phyloP scores from a whole-genome alignment of 2,113 vertebrate genomes.

The Brachirus orientalis region DNA sequence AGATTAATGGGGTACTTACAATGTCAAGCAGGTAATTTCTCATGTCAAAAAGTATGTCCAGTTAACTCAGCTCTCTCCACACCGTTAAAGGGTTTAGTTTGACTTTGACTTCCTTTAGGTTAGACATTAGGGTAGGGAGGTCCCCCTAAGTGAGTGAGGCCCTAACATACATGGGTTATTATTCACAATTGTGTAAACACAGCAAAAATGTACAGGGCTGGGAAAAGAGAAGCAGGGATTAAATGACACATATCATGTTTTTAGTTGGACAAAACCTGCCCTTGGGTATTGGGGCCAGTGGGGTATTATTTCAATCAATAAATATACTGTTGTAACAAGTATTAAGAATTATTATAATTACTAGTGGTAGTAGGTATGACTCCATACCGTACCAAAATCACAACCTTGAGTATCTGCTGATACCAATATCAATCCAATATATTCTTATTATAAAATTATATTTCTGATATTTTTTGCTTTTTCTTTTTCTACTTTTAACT shows the following conservation, averaged over 20 bases:
- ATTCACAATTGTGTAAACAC: conserved; percentile 2
- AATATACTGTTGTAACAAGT: too few relatives aligned
- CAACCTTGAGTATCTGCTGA: too few relatives aligned
- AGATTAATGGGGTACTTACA: background rate
- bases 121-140: background rate
- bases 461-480: too few relatives aligned
- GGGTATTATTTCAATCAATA: too few relatives aligned
- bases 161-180: conserved; percentile 1
- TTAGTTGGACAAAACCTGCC: too few relatives aligned
- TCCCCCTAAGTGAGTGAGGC: conserved; percentile 3
- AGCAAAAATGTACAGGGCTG: background rate
- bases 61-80: background rate
- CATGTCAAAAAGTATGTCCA: background rate
- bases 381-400: too few relatives aligned
- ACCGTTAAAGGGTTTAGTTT: background rate
- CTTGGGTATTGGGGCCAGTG: too few relatives aligned
- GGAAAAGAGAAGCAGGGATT: background rate
- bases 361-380: too few relatives aligned
- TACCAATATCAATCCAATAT: too few relatives aligned
- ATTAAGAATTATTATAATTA: too few relatives aligned
- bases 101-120: conserved; percentile 12
- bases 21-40: background rate
- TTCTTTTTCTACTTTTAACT: too few relatives aligned
- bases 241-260: background rate
- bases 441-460: too few relatives aligned